Base-by-base conservation (phyloP, 2,888 invertebrate genomes). In the Heteromurus nitidus region DNA sequence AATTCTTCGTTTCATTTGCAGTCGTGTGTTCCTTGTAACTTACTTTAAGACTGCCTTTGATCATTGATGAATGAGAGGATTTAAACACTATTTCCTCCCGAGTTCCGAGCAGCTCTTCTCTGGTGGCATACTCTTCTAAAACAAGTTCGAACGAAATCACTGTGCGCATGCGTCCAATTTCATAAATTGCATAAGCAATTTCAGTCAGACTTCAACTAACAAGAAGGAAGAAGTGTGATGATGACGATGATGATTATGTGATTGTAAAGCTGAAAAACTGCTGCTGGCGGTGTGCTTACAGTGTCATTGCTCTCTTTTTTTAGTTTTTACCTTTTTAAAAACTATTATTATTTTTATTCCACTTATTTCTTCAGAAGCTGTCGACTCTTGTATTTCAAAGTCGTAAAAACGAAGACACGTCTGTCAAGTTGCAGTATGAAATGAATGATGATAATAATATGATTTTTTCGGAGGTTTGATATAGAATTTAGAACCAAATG, bases 251-350 rank as follows among this genome's bases (percentile, higher is more conserved):
- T 28, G 64, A 28, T 58, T 26, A 26, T 26, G 16, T 47, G 47
- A 47, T 47, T 47, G n/a, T n/a, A n/a, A n/a, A n/a, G n/a, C n/a
- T n/a, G n/a, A n/a, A n/a, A n/a, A n/a, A n/a, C n/a, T n/a, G n/a
- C n/a, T n/a, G n/a, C n/a, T n/a, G n/a, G 13, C 28, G 55, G 9
- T 24, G 30, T 69, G 22, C 22, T 18, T 36, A 47, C 22, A 47
- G 11, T 74, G 74, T 64, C 74, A 74, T 74, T 74, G 74, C 74
- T 74, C 74, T 53, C 53, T 65, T 62, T 24, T 3, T 28, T 58
- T 36, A 53, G 53, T 42, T 47, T 60, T 42, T 69, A 36, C 30
- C 68, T 50, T 28, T 68, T 16, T n/a, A 30, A 24, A 18, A 18
- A 3, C 22, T 24, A 55, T 55, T 22, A 22, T n/a, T n/a, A 47